Base-by-base conservation (phyloP, 2,797 vertebrate genomes). In the Aulostomus chinensis region DNA sequence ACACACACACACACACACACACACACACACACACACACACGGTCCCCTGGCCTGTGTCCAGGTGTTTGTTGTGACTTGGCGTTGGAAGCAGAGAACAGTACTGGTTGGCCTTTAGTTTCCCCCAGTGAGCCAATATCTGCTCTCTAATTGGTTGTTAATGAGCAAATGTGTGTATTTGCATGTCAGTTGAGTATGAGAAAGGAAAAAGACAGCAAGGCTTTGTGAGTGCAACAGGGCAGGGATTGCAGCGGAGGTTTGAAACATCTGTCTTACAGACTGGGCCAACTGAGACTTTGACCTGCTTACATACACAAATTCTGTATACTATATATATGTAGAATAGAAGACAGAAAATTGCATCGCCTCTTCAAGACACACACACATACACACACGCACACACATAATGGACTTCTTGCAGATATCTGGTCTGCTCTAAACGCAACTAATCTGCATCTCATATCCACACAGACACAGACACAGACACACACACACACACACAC, bases 121-220 rank as follows among this genome's bases (percentile, higher is more conserved):
- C 76, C 73, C 49, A 58, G 74, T 60, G 80, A 74, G 83, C 80
- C 81, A 85, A 86, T 82, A 79, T 83, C 77, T 80, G 69, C 68
- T 78, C 79, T 80, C 78, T 89, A 91, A 90, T 89, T 89, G 83
- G 82, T 80, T 75, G 75, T 82, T 90, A 89, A 91, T 87, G 84
- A 87, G 71, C 43, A 58, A 45, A 43, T 48, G 61, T 39, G 41
- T 64, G 47, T 53, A 43, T 42, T 36, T 42, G 47, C 31, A 34
- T 61, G 58, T 61, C 38, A 68, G 56, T 62, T 36, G 42, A 24
- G 38, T 25, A 35, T 55, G 47, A 61, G 34, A 59, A 39, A 30
- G 30, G 32, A 46, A 42, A 50, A 20, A 47, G 12, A 33, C 13
- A 5, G 16, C 15, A 16, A 9, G 31, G 16, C 33, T 21, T 29